phyloP scores from a whole-genome alignment of 2,888 invertebrate species.

The Drosophila paramelanica region DNA sequence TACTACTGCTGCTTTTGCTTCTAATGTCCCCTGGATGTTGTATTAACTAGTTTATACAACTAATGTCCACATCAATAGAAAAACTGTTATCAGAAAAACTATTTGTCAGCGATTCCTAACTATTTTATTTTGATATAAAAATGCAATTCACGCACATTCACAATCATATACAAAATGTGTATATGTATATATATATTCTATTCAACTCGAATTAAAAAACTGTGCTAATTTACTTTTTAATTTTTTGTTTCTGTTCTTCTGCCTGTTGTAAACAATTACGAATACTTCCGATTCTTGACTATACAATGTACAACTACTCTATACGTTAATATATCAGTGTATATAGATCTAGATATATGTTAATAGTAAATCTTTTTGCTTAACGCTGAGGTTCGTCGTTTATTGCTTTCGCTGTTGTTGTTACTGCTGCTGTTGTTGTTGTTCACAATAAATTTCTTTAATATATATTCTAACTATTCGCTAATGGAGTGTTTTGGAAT shows the following conservation, averaged over 20 bases:
- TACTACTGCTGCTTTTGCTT: constrained; percentile 10
- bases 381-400: constrained; percentile 80
- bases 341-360: constrained; percentile 48
- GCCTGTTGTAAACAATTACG: constrained; percentile 29
- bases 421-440: constrained; percentile 41
- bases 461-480: constrained; percentile 76
- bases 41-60: constrained; percentile 44
- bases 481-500: constrained; percentile 82
- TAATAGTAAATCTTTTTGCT: constrained; percentile 66
- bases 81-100: constrained; percentile 33
- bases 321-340: constrained; percentile 52
- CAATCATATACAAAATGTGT: constrained; percentile 59
- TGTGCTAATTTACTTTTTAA: constrained; percentile 27
- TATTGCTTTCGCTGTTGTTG: constrained; percentile 76
- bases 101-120: constrained; percentile 41
- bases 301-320: constrained; percentile 41
- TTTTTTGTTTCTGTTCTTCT: background rate
- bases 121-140: constrained; percentile 56
- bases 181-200: constrained; percentile 31
- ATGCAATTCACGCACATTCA: constrained; percentile 45
- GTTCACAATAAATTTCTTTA: constrained; percentile 61
- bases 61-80: constrained; percentile 63
- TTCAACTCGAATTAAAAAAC: constrained; percentile 47
- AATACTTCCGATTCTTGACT: constrained; percentile 54
- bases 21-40: constrained; percentile 40